Evolutionary conservation across 2,888 invertebrate genomes (phyloP).

Genomic region (Synanthedon myopaeformis): DNA sequence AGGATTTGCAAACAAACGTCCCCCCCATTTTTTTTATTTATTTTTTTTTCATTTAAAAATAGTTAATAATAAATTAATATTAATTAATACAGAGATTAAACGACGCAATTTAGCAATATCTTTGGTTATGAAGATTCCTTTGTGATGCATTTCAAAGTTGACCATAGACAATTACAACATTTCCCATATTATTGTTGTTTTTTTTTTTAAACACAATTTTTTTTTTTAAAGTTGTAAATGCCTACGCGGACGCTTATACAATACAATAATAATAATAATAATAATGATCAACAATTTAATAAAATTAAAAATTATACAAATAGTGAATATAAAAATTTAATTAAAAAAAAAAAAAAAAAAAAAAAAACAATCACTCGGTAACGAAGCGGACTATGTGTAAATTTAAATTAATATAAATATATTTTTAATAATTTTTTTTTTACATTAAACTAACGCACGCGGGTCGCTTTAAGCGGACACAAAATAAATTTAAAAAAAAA

Average conservation of each 20-base stretch:
- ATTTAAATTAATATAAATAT: too few relatives aligned
- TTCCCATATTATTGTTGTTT: not conserved
- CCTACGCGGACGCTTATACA: not conserved
- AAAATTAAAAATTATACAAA: slow-evolving; percentile 30
- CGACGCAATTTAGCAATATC: slow-evolving; percentile 30
- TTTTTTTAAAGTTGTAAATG: not conserved
- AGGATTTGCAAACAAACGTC: slow-evolving; percentile 1
- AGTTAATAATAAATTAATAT: slow-evolving; percentile 13
- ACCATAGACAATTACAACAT: not conserved
- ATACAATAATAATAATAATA: slow-evolving; percentile 9
- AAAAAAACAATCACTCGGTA: slow-evolving; percentile 30
- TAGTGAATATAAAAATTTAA: slow-evolving; percentile 35
- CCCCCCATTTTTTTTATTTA: not conserved
- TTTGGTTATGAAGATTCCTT: slow-evolving; percentile 52
- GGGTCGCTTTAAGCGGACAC: not conserved
- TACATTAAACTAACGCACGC: not conserved
- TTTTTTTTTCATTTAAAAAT: slow-evolving; percentile 2
- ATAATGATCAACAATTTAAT: slow-evolving; percentile 34
- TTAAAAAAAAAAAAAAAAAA: slow-evolving; percentile 13
- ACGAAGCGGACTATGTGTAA: slow-evolving; percentile 14
- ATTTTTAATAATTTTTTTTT: not conserved
- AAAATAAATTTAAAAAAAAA: not conserved
- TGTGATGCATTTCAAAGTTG: slow-evolving; percentile 12
- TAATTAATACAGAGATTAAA: slow-evolving; percentile 31
- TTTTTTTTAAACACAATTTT: not conserved